These are phyloP conservation scores for Acropternis orthonyx DNA, from an alignment of 2,797 vertebrate genomes.

Conservation along the genomic window DNA sequence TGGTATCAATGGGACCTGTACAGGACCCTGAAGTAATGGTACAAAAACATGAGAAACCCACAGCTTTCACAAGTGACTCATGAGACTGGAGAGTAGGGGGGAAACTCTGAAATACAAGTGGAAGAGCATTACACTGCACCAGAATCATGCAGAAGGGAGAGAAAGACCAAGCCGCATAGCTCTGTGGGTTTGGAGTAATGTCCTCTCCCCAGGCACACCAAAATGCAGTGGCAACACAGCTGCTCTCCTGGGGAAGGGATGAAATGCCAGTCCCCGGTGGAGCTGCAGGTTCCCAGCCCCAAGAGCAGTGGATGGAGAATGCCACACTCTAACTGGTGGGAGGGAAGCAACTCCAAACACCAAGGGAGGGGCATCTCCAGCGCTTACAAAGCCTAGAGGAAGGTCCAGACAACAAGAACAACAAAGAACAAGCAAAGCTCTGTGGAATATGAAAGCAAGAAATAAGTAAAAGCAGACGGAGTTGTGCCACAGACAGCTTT, in stretches of 20 bases:
- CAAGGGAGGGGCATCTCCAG: background rate
- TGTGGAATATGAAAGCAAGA: slow-evolving; percentile 32
- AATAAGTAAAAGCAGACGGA: slow-evolving; percentile 64
- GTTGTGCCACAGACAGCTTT: slow-evolving; percentile 39
- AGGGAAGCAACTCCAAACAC: background rate
- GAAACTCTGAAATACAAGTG: background rate
- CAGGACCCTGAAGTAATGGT: background rate
- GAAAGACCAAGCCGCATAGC: background rate
- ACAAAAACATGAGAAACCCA: background rate
- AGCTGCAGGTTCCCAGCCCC: background rate
- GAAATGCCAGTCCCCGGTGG: background rate
- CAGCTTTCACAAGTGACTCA: background rate
- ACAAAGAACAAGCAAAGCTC: background rate
- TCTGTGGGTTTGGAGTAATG: background rate
- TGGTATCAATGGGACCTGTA: background rate
- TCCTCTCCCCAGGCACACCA: background rate
- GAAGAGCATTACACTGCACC: background rate
- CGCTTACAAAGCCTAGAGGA: slow-evolving; percentile 24
- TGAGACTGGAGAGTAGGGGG: background rate
- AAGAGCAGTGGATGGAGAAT: background rate
- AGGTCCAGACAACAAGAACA: slow-evolving; percentile 6
- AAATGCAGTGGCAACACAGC: background rate
- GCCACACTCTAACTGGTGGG: background rate
- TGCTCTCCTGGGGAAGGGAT: background rate
- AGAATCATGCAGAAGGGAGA: background rate